Evolutionary conservation across 2,797 vertebrate genomes (phyloP).

Genomic region (Ara ararauna): DNA sequence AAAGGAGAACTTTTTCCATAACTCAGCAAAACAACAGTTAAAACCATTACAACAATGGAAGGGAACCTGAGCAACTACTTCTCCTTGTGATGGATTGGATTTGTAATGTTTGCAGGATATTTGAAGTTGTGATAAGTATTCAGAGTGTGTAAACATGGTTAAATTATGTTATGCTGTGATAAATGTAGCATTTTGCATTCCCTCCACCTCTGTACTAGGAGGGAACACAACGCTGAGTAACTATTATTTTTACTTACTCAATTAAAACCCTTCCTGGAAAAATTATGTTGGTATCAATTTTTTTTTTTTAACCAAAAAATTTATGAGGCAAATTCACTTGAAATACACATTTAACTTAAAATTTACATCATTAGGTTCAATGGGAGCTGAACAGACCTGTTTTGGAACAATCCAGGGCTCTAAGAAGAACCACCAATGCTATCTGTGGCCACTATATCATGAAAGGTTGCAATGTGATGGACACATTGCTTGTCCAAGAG

Average conservation of each 20-base stretch:
- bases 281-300: neutral
- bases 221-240: neutral
- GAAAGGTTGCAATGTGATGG: neutral
- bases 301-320: neutral
- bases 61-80: neutral
- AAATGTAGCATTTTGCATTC: neutral
- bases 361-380: neutral
- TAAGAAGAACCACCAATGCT: neutral
- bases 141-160: neutral
- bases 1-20: neutral
- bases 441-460: neutral
- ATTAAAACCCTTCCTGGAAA: slow-evolving; percentile 51
- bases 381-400: neutral
- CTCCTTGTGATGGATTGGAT: neutral
- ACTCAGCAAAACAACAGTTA: neutral
- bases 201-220: neutral
- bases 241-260: neutral
- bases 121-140: neutral
- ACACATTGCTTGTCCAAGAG: neutral
- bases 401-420: neutral
- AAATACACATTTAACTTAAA: neutral
- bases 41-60: neutral
- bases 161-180: neutral
- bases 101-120: neutral
- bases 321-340: neutral